Percentiles rank a stretch among this genome's conserved stretches.
phyloP scores from a whole-genome alignment of 2,113 vertebrate genomes.

The Ranitomeya variabilis region DNA sequence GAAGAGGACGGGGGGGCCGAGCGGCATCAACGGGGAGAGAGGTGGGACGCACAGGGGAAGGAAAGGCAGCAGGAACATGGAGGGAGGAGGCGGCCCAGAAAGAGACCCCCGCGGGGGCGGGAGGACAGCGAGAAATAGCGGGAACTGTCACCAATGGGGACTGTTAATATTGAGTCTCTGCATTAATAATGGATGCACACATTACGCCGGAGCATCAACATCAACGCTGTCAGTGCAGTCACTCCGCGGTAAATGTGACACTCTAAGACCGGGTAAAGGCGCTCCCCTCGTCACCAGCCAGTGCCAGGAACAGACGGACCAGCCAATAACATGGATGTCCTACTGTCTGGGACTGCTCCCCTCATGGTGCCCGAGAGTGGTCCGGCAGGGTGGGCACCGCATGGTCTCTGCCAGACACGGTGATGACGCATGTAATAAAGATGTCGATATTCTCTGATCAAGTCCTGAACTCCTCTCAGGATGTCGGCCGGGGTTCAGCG shows the following conservation, averaged over 20 bases:
- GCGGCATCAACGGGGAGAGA: not conserved
- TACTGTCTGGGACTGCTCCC: not conserved
- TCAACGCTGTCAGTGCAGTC: constrained; percentile 10
- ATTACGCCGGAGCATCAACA: constrained; percentile 39
- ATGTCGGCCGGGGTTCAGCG: not conserved
- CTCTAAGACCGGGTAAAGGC: not conserved
- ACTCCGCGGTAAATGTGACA: constrained; percentile 11
- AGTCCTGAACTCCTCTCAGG: constrained; percentile 9
- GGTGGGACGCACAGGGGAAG: not conserved
- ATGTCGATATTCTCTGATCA: constrained; percentile 10
- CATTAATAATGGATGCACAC: constrained; percentile 47
- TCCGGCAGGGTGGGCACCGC: not conserved
- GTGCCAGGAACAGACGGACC: no score
- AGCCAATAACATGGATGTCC: not conserved
- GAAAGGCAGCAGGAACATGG: constrained; percentile 25
- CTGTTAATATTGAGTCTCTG: constrained; percentile 32
- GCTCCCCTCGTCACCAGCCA: no score
- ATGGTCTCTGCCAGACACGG: constrained; percentile 9
- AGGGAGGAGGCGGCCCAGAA: constrained; percentile 42
- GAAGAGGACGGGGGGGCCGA: not conserved
- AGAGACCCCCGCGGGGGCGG: not conserved
- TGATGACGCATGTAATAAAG: constrained; percentile 1
- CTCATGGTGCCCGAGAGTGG: not conserved
- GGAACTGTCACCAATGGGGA: constrained; percentile 27
- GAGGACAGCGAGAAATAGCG: not conserved